Base-by-base conservation (phyloP, 2,797 vertebrate species). In the Aulostomus chinensis region DNA sequence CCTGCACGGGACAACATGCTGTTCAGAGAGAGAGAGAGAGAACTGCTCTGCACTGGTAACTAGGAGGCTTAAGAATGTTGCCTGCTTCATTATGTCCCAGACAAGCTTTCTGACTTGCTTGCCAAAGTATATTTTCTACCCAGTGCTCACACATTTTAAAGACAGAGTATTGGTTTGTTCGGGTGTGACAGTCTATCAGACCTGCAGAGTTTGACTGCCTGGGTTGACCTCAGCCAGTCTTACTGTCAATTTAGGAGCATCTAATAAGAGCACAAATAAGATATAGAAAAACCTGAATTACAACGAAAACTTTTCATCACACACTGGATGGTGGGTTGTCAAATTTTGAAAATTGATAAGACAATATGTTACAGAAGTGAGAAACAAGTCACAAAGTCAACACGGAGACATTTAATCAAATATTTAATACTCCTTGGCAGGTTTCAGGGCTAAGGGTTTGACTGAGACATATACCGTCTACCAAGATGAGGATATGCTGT, bases 1-100 rank as follows among this genome's bases (percentile, higher is more conserved):
- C 66, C 69, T 75, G 70, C 49, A 12, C 56, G 35, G 67, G 65
- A 76, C 81, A 80, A 75, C 80, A 74, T 73, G 68, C 63, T 49
- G 67, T 67, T 80, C 66, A 53, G 84, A 87, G 85, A 75, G 68
- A 81, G n/a, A 7, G 7, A 12, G 66, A 68, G 66, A 58, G 75
- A 81, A n/a, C n/a, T 53, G 39, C 76, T 85, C 69, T 76, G 76
- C 71, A 52, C 73, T 50, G 66, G 63, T 81, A 78, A 81, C 82
- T 49, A 62, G 71, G 45, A 69, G 72, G 81, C 86, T 88, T 86
- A 88, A 81, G 74, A 80, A 88, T 83, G 77, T 83, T 57, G 69
- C 80, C 80, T 43, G 76, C 78, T 85, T 89, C 82, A 88, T 90
- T 84, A 87, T 76, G 55, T 83, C 45, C 60, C 57, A 41, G 81